Percentiles rank a stretch among this genome's conserved stretches.
These are phyloP conservation scores for Rhingia campestris DNA, from an alignment of 2,888 invertebrate species.

Conservation along the genomic window DNA sequence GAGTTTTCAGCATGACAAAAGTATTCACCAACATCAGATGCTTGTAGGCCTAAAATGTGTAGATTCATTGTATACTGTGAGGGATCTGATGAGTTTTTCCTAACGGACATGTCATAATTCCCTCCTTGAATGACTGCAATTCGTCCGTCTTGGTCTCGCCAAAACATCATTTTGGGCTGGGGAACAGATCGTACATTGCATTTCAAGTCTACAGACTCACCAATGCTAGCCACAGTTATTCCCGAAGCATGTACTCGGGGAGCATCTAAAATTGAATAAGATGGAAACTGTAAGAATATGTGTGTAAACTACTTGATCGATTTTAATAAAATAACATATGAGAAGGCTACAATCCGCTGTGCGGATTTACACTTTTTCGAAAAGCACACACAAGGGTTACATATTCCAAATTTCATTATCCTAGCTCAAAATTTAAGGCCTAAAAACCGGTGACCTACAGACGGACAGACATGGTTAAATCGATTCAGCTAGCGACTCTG, in stretches of 20 bases:
- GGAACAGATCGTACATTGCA: conserved; percentile 91
- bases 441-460: too few species aligned
- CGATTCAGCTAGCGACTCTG: too few species aligned
- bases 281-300: neutral
- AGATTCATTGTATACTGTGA: conserved; percentile 89
- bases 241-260: conserved; percentile 90
- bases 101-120: conserved; percentile 87
- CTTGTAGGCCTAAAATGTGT: conserved; percentile 88
- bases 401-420: too few species aligned
- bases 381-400: too few species aligned
- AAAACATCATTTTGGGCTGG: conserved; percentile 91
- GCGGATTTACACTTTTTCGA: too few species aligned
- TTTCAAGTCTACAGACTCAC: conserved; percentile 89
- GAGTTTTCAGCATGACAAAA: conserved; percentile 93
- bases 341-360: too few species aligned
- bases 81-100: conserved; percentile 86
- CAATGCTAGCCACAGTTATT: conserved; percentile 89
- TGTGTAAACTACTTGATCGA: too few species aligned
- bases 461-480: too few species aligned
- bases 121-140: conserved; percentile 90
- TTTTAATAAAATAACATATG: too few species aligned
- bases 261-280: conserved; percentile 84
- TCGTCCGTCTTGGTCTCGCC: conserved; percentile 89
- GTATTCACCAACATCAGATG: conserved; percentile 90
- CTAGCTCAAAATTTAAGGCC: too few species aligned